Conservation (phyloP, 2,797 vertebrate species). For the Anolis apletophallus region DNA sequence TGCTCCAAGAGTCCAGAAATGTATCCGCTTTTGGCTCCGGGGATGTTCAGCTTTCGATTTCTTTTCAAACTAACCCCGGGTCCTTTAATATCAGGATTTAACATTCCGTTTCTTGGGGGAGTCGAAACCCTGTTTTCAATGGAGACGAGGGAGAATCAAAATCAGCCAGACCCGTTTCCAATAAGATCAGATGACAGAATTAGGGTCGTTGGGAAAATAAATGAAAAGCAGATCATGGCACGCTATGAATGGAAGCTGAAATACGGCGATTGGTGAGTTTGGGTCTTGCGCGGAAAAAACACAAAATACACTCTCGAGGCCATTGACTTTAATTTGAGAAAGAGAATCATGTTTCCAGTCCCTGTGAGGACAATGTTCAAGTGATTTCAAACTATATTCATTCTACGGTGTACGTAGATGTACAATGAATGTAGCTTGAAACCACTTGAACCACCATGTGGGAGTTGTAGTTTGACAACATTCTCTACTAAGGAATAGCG, state of each 20-base stretch:
- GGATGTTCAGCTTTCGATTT: not conserved
- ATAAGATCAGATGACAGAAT: not conserved
- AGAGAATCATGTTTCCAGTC: not conserved
- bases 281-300: not conserved
- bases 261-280: not conserved
- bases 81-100: not conserved
- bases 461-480: no score
- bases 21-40: slow-evolving; percentile 7
- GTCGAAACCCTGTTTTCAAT: not conserved
- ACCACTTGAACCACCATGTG: no score
- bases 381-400: no score
- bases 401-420: no score
- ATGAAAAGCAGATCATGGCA: not conserved
- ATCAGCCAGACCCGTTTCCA: not conserved
- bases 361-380: not conserved
- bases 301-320: not conserved
- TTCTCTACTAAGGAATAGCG: no score
- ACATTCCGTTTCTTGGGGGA: not conserved
- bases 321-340: not conserved
- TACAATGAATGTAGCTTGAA: no score
- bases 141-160: not conserved
- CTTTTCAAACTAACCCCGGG: not conserved
- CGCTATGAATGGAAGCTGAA: not conserved
- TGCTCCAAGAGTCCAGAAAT: slow-evolving; percentile 35
- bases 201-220: not conserved